Evolutionary conservation across 2,888 invertebrate genomes (phyloP).

Genomic region (Andrena marginata): DNA sequence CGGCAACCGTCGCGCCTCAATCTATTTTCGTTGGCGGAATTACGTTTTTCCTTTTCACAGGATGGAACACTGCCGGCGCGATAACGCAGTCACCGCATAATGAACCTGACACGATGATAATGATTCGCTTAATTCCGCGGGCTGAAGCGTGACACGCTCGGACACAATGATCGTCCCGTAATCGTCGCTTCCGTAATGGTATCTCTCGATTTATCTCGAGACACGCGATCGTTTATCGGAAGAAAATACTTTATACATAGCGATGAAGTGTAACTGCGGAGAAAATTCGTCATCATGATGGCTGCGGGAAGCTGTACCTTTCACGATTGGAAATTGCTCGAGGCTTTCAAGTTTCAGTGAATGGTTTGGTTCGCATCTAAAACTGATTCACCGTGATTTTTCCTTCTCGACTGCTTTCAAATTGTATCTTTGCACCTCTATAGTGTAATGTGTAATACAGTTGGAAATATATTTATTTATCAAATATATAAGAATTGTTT

Average conservation of each 20-base stretch:
- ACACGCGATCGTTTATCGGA: conserved; percentile 14
- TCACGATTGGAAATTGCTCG: neutral
- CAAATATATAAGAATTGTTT: too few species aligned
- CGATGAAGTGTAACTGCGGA: neutral
- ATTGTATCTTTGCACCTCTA: too few species aligned
- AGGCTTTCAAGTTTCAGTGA: neutral
- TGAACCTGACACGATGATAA: conserved; percentile 65
- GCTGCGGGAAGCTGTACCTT: neutral
- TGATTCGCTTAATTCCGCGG: conserved; percentile 65
- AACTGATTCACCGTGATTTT: neutral
- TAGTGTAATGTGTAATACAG: too few species aligned
- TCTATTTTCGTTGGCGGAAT: conserved; percentile 53
- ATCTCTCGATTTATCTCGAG: conserved; percentile 33
- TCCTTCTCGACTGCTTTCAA: neutral
- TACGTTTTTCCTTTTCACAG: conserved; percentile 41
- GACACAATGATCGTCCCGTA: conserved; percentile 31
- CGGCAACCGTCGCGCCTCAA: conserved; percentile 49
- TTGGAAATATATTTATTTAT: too few species aligned
- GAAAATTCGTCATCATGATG: neutral
- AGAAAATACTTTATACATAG: conserved; percentile 9
- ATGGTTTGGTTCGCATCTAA: neutral
- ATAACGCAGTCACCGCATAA: conserved; percentile 55
- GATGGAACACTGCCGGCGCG: conserved; percentile 35
- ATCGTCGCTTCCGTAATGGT: conserved; percentile 33
- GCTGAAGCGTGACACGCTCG: conserved; percentile 41